A percentile compares a stretch with the other conserved stretches of the same genome.
These are phyloP conservation scores for Ecdyonurus torrentis DNA, from an alignment of 2,888 invertebrate species.

Conservation along the genomic window DNA sequence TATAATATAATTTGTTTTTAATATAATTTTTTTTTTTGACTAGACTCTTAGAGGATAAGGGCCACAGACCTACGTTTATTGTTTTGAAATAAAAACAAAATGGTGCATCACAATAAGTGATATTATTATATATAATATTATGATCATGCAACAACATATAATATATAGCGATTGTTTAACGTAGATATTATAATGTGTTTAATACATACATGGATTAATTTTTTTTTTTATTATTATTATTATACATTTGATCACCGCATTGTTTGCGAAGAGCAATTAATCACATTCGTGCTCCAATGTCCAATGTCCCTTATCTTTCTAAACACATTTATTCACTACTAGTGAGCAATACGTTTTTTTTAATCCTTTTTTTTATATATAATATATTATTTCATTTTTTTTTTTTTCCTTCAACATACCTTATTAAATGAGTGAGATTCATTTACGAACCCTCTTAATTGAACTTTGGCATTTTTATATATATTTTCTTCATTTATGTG, in stretches of 20 bases:
- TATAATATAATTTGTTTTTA: not conserved
- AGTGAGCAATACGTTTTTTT: not conserved
- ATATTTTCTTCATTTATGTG: not conserved
- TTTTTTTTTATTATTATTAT: not conserved
- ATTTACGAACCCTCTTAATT: not conserved
- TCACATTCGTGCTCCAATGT: not conserved
- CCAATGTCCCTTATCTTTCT: not conserved
- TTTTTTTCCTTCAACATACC: no score
- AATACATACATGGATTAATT: no score
- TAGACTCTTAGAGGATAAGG: not conserved
- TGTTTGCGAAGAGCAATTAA: not conserved
- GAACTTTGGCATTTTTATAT: not conserved
- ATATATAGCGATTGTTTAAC: not conserved
- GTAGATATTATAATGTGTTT: no score
- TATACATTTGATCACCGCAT: not conserved
- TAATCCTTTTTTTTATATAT: not conserved
- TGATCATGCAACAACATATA: not conserved
- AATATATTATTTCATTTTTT: no score
- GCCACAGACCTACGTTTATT: not conserved
- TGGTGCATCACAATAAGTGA: not conserved
- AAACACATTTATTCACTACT: not conserved
- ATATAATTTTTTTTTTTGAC: not conserved
- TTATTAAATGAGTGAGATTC: no score
- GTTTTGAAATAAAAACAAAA: not conserved
- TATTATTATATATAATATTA: not conserved